These are phyloP conservation scores for Ophion slaviceki DNA, from an alignment of 2,888 invertebrate species.

Conservation along the genomic window DNA sequence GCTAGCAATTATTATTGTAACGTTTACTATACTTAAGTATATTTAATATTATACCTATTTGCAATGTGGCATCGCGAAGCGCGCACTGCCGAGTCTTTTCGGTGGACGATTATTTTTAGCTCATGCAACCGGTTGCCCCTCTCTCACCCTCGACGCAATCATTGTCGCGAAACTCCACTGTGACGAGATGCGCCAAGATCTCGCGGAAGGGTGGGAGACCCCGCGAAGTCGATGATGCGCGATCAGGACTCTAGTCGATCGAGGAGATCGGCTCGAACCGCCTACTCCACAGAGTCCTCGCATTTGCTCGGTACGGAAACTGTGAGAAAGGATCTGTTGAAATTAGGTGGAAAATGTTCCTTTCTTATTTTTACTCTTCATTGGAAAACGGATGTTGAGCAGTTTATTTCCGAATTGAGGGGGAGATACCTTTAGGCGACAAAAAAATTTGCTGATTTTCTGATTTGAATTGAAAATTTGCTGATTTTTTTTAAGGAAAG, in stretches of 20 bases:
- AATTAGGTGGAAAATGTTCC: too few species aligned
- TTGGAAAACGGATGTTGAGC: too few species aligned
- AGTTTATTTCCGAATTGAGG: too few species aligned
- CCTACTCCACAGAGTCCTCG: too few species aligned
- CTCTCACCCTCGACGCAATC: slow-evolving; percentile 74
- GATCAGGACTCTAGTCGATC: slow-evolving; percentile 2
- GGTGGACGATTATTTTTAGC: slow-evolving; percentile 77
- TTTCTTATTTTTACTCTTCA: too few species aligned
- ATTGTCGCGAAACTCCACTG: slow-evolving; percentile 80
- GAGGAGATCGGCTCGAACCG: too few species aligned
- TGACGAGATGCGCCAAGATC: slow-evolving; percentile 56
- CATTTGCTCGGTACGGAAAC: background rate
- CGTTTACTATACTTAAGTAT: slow-evolving; percentile 22
- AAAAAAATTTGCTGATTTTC: too few species aligned
- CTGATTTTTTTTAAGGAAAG: too few species aligned
- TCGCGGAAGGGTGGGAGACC: background rate
- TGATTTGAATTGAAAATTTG: too few species aligned
- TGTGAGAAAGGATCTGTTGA: background rate
- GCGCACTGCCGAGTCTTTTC: slow-evolving; percentile 32
- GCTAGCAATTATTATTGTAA: slow-evolving; percentile 3
- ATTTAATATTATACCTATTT: slow-evolving; percentile 10
- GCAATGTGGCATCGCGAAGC: slow-evolving; percentile 30
- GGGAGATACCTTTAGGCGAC: too few species aligned
- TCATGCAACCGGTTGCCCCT: slow-evolving; percentile 81
- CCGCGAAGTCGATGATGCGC: slow-evolving; percentile 12